phyloP scores from a whole-genome alignment of 2,113 vertebrate genomes.

The Tringa solitaria region DNA sequence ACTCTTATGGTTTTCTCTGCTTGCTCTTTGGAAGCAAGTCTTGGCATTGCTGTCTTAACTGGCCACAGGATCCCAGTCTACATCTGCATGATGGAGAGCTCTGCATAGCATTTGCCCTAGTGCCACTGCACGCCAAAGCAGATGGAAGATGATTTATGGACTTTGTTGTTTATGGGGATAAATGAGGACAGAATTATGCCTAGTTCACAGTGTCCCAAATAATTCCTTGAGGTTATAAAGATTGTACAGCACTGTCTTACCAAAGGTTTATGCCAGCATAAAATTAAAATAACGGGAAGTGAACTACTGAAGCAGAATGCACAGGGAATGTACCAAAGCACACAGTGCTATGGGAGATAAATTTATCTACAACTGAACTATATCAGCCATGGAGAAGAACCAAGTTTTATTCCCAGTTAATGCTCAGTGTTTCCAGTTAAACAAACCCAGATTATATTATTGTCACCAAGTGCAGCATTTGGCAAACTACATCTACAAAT shows the following conservation, averaged over 20 bases:
- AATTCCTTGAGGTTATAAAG: slow-evolving; percentile 38
- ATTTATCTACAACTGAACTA: not conserved
- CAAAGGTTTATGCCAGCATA: not conserved
- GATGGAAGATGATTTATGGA: slow-evolving; percentile 37
- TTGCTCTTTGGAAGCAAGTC: not conserved
- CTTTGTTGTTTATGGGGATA: not conserved
- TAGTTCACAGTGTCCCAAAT: not conserved
- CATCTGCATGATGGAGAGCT: not conserved
- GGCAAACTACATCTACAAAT: not conserved
- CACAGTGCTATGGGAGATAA: not conserved
- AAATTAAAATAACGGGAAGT: not conserved
- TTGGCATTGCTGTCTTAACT: not conserved
- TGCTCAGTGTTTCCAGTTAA: not conserved
- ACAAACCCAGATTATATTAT: not conserved
- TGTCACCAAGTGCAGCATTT: not conserved
- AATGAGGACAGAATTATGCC: not conserved
- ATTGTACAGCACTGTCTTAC: not conserved
- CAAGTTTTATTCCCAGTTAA: not conserved
- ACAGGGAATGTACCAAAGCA: not conserved
- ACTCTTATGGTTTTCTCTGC: not conserved
- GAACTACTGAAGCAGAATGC: not conserved
- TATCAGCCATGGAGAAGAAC: not conserved
- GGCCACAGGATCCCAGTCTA: not conserved
- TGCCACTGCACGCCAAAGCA: not conserved
- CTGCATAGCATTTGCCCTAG: not conserved